phyloP scores from a whole-genome alignment of 2,113 vertebrate genomes.

The Mobula birostris region DNA sequence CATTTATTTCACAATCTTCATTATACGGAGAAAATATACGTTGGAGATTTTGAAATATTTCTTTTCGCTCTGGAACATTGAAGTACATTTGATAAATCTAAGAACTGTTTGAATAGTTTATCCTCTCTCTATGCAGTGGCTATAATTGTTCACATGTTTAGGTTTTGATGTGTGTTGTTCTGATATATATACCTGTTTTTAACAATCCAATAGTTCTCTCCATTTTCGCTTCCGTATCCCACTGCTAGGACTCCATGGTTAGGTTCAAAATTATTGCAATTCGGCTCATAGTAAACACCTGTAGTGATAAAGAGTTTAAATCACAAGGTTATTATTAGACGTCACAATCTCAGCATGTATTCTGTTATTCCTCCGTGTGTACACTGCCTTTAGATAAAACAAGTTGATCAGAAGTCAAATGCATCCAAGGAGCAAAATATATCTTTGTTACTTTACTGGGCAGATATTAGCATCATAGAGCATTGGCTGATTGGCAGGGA shows the following conservation, averaged over 20 bases:
- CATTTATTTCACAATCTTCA: neutral
- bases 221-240: conserved; percentile 58
- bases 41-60: neutral
- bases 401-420: neutral
- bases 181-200: conserved; percentile 58
- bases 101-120: neutral
- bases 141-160: neutral
- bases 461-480: no score
- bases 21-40: neutral
- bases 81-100: neutral
- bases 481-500: no score
- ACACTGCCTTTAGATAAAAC: neutral
- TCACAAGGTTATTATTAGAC: neutral
- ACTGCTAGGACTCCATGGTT: conserved; percentile 63
- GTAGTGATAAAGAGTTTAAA: conserved; percentile 23
- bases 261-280: conserved; percentile 54
- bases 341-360: neutral
- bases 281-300: conserved; percentile 62
- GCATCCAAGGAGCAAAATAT: neutral
- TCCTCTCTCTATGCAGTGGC: neutral
- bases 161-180: no score
- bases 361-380: neutral
- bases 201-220: conserved; percentile 62
- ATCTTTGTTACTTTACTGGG: neutral
- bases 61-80: neutral